Percentiles rank a stretch among this genome's conserved stretches.
phyloP scores from a whole-genome alignment of 2,113 vertebrate species.

The Neotragus moschatus region DNA sequence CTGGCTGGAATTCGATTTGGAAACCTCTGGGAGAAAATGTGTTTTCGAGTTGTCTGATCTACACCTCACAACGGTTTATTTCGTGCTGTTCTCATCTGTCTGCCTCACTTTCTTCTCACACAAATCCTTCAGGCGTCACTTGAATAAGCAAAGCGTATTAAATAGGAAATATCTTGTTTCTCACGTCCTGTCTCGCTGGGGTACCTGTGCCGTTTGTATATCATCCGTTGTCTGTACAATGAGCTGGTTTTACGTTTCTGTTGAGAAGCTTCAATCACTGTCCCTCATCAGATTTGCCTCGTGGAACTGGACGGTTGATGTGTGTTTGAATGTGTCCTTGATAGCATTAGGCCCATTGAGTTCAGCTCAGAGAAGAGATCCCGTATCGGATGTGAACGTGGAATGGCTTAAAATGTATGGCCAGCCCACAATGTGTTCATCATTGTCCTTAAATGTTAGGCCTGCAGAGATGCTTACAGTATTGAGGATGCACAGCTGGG shows the following conservation, averaged over 20 bases:
- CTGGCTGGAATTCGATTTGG: background rate
- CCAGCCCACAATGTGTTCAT: background rate
- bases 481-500: background rate
- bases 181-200: rapidly evolving
- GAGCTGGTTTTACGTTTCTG: background rate
- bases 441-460: background rate
- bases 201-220: background rate
- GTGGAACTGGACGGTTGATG: background rate
- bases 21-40: background rate
- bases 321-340: background rate
- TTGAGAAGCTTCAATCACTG: background rate
- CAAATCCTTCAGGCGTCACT: background rate
- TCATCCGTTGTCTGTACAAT: background rate
- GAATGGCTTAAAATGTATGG: background rate
- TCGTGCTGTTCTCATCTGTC: background rate
- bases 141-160: background rate
- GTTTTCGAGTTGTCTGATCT: background rate
- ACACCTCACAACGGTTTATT: background rate
- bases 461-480: background rate
- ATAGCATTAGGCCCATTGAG: background rate
- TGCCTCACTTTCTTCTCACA: background rate
- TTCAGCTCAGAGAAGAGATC: background rate
- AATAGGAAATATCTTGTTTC: background rate
- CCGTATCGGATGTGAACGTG: background rate
- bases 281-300: background rate